Conservation (phyloP, 2,113 vertebrate species). For the Callaeas wilsoni region DNA sequence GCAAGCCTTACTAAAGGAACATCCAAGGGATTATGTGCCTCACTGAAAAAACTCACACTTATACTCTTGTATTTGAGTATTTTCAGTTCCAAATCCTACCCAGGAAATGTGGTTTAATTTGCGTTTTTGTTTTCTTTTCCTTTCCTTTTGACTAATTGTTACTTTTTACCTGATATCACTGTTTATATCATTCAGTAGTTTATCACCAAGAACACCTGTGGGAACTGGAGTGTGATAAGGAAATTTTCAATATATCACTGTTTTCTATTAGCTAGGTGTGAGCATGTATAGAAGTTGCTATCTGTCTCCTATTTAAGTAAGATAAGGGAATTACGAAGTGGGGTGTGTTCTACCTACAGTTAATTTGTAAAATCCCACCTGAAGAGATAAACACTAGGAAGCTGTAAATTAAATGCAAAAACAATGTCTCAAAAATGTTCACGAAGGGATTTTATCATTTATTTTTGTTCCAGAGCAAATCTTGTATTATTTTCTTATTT, state of each 20-base stretch:
- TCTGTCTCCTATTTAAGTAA: slow-evolving; percentile 65
- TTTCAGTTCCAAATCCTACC: not conserved
- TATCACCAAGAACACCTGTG: slow-evolving; percentile 67
- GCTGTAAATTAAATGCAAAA: slow-evolving; percentile 66
- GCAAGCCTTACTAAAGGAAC: not conserved
- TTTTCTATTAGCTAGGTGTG: slow-evolving; percentile 62
- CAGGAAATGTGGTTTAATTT: not conserved
- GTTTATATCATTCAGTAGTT: slow-evolving; percentile 67
- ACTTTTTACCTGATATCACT: slow-evolving; percentile 57
- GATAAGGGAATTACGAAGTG: slow-evolving; percentile 72
- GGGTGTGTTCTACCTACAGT: slow-evolving; percentile 54
- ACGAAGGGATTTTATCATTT: not conserved
- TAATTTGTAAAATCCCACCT: slow-evolving; percentile 65
- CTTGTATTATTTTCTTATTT: not conserved
- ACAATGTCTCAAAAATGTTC: not conserved
- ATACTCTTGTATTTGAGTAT: not conserved
- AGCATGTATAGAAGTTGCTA: slow-evolving; percentile 41
- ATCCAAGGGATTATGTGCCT: not conserved
- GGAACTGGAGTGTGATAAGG: slow-evolving; percentile 35
- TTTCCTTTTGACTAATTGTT: not conserved
- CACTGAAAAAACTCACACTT: not conserved
- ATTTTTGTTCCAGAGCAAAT: not conserved
- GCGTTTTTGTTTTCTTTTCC: not conserved
- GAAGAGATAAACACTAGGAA: slow-evolving; percentile 67
- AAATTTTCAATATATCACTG: slow-evolving; percentile 23